Evolutionary conservation across 2,113 vertebrate genomes (phyloP), one percentile per base, ranked within the genome.

Genomic region (Crotalus helleri): DNA sequence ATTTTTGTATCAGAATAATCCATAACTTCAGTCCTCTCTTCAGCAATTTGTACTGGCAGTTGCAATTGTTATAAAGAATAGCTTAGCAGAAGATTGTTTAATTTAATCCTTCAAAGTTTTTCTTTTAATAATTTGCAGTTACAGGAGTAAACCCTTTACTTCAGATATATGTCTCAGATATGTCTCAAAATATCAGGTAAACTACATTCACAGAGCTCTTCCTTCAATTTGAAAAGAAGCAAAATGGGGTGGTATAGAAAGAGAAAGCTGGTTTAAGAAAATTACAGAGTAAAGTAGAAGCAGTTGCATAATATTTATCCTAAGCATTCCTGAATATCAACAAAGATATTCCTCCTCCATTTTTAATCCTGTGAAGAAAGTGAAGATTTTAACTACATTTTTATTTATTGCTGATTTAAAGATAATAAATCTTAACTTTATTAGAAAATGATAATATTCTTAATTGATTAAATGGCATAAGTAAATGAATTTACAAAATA

Each of bases 401-500:
- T 15, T 57, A 23, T 64, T 88, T 88, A 29, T 92, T n/a, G 39
- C 46, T 44, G 5, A 23, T 53, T 21, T 86, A 17, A 10, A 44
- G 29, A 58, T 58, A 19, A 85, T 6, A 81, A 81, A 81, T 39
- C 69, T 81, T 81, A 81, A 81, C 2, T 81, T 33, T 59, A 23
- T 58, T 89, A 13, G n/a, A 92, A 89, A 87, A 19, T 87, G 57
- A 89, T 91, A 93, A 39, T 91, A 91, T 93, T 90, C 33, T 89
- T 69, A 39, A 26, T 4, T 92, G 90, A 92, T 26, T n/a, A 90
- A 61, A 88, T 64, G 58, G 1, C 92, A 93, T 89, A 91, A 90
- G 12, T 55, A 92, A 95, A 33, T 90, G 92, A 91, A 53, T 94
- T 94, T 94, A 69, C 59, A 95, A 94, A 96, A 96, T 96, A 97